Evolutionary conservation across 2,888 invertebrate genomes (phyloP), one percentile per base, ranked within the genome.

Genomic region (Coelopa pilipes): DNA sequence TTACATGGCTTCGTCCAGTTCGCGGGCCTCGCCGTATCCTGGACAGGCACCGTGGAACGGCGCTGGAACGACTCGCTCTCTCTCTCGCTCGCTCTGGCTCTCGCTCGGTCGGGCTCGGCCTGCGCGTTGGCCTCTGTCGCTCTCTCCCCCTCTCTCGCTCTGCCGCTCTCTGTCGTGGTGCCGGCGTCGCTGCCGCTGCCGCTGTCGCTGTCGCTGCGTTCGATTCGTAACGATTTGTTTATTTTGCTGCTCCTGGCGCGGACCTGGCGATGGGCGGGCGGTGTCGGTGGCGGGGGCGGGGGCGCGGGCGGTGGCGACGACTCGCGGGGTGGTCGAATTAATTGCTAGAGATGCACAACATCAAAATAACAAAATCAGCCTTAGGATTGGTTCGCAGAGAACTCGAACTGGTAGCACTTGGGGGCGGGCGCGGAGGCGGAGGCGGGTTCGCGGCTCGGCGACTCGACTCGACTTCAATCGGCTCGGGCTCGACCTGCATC

Each of bases 331-430:
- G 34, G 2, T 34, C 34, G 34, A 34, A 57, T 55, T 50, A 60
- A 11, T 21, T 82, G 80, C 60, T 49, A 55, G 83, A 85, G 83
- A 85, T 83, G 84, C 83, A 86, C 86, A 84, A 86, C 86, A 86
- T 83, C 80, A 80, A 81, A 85, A 85, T 84, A 85, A 82, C 80
- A 82, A 86, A 86, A 86, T 86, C 86, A 86, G 87, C 86, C 86
- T 86, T 84, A 82, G 82, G 85, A 55, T 17, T 45, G 13, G 13
- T 53, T 53, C 53, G 53, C 10, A 2, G n/a, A 15, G 10, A 49
- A 13, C 13, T 49, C 13, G n/a, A 53, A 34, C 34, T 34, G 34
- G 53, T 53, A 53, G 53, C 53, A 53, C 13, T 53, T 53, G 53
- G 53, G 53, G 34, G 4, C n/a, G 53, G 3, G 15, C 53, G 53